Conservation (phyloP, 2,888 invertebrate genomes). For the Bellardia pandia region DNA sequence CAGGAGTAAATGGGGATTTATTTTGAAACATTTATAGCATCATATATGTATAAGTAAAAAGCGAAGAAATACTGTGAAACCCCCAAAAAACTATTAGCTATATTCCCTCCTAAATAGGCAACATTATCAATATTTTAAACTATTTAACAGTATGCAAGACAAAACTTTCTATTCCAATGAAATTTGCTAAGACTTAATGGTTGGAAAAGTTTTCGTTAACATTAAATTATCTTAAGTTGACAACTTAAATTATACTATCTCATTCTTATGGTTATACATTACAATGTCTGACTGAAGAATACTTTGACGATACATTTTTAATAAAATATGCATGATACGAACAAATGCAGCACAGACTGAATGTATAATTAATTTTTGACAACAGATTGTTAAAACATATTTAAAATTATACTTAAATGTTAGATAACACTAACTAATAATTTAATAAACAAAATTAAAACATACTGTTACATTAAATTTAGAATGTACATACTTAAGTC, state of each 20-base stretch:
- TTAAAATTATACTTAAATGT: neutral
- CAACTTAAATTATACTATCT: neutral
- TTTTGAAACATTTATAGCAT: no score
- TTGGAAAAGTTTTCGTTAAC: neutral
- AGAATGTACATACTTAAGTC: neutral
- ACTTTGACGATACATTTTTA: neutral
- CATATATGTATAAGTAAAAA: no score
- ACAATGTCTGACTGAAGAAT: neutral
- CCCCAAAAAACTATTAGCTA: no score
- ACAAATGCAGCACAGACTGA: neutral
- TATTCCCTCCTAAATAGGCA: no score
- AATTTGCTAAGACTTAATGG: constrained; percentile 8
- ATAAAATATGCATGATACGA: neutral
- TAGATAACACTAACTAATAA: neutral
- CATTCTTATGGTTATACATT: neutral
- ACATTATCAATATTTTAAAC: no score
- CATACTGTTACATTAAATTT: neutral
- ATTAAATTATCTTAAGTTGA: constrained; percentile 1
- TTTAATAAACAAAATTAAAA: neutral
- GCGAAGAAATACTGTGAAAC: no score
- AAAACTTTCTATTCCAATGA: neutral
- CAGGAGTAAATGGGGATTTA: no score
- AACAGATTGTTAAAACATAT: neutral
- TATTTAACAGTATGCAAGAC: neutral
- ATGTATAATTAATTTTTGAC: constrained; percentile 13